phyloP scores from a whole-genome alignment of 1,140 invertebrate species.

The Pinna nobilis region DNA sequence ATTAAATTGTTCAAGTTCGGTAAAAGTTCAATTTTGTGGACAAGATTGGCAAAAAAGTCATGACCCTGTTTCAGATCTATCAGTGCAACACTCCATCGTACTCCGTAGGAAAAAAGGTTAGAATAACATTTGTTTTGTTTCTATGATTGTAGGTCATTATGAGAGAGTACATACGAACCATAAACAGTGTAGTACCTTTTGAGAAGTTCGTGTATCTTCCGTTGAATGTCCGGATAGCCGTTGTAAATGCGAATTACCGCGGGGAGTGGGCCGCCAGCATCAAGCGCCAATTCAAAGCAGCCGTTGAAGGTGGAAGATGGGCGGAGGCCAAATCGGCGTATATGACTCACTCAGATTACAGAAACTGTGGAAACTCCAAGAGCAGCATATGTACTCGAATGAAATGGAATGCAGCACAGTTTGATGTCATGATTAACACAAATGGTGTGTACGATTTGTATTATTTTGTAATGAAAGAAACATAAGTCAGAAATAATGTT shows the following conservation, averaged over 20 bases:
- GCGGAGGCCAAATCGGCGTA: constrained; percentile 10
- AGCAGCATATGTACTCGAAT: constrained; percentile 23
- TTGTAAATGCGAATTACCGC: constrained; percentile 30
- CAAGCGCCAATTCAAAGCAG: constrained; percentile 1
- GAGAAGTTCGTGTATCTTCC: constrained; percentile 1
- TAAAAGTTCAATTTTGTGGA: no score
- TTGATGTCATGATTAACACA: constrained; percentile 14
- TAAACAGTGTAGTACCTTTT: constrained; percentile 8
- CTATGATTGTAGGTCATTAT: constrained; percentile 2
- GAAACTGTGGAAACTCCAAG: not conserved
- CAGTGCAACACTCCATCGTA: no score
- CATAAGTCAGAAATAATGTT: not conserved
- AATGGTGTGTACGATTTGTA: not conserved
- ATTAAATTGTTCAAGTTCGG: no score
- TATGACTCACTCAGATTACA: constrained; percentile 21
- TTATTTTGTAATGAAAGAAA: not conserved
- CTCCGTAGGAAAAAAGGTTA: no score
- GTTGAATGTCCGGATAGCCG: constrained; percentile 16
- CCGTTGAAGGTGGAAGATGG: constrained; percentile 17
- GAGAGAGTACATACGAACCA: not conserved
- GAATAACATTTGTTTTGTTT: not conserved
- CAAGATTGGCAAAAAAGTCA: no score
- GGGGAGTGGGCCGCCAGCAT: constrained; percentile 6
- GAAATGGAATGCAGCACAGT: constrained; percentile 26
- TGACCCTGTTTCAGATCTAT: no score